Evolutionary conservation across 1,140 invertebrate species (phyloP).

Genomic region (Anastatus disparis): DNA sequence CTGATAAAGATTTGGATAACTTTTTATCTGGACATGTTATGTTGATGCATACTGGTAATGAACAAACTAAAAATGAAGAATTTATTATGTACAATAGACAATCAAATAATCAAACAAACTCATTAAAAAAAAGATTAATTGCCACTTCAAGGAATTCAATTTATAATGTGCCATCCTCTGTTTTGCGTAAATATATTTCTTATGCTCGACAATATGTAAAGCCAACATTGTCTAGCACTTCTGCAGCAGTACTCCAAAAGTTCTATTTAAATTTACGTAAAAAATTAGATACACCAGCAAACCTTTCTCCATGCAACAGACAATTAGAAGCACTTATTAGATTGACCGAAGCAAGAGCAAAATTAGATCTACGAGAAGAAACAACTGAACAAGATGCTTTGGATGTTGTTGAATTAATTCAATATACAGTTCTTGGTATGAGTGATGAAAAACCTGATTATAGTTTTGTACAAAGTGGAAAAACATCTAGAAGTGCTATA

Average conservation of each 20-base stretch:
- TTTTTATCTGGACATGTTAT: slow-evolving; percentile 86
- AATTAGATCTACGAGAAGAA: slow-evolving; percentile 83
- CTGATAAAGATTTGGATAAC: slow-evolving; percentile 71
- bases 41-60: slow-evolving; percentile 73
- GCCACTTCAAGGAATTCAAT: background rate
- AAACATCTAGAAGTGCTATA: slow-evolving; percentile 68
- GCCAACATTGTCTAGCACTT: slow-evolving; percentile 79
- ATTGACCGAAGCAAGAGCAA: slow-evolving; percentile 87
- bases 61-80: slow-evolving; percentile 23
- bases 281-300: slow-evolving; percentile 70
- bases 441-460: slow-evolving; percentile 73
- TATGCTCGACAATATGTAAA: slow-evolving; percentile 91
- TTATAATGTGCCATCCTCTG: slow-evolving; percentile 72
- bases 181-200: slow-evolving; percentile 90
- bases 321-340: slow-evolving; percentile 90
- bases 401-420: slow-evolving; percentile 88
- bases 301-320: slow-evolving; percentile 79
- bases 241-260: slow-evolving; percentile 76
- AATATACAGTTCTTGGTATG: slow-evolving; percentile 82
- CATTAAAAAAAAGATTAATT: slow-evolving; percentile 27
- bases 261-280: slow-evolving; percentile 86
- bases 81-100: background rate
- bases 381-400: slow-evolving; percentile 83
- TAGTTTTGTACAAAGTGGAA: slow-evolving; percentile 26
- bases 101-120: background rate